A percentile compares a stretch with the other conserved stretches of the same genome.
phyloP scores from a whole-genome alignment of 2,797 vertebrate genomes.

The Lagocephalus sceleratus region DNA sequence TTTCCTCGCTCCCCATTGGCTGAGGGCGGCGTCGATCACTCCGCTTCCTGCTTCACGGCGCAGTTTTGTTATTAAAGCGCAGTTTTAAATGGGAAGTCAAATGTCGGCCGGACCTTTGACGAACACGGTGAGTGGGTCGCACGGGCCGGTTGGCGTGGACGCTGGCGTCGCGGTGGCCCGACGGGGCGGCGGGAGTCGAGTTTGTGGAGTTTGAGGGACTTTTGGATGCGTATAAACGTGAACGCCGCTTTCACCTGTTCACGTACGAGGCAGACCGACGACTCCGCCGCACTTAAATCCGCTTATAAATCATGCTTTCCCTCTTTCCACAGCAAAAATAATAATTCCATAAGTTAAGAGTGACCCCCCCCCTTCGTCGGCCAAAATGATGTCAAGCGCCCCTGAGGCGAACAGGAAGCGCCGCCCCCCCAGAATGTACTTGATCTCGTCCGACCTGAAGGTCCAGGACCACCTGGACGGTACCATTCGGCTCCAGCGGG shows the following conservation, averaged over 20 bases:
- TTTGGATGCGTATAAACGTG: no score
- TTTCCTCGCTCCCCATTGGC: conserved; percentile 56
- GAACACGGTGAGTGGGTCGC: conserved; percentile 52
- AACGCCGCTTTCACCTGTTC: no score
- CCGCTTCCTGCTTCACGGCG: conserved; percentile 62
- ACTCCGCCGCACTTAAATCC: no score
- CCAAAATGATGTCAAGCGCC: conserved; percentile 61
- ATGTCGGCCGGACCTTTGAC: conserved; percentile 25
- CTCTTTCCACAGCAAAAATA: background rate
- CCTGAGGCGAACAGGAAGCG: conserved; percentile 57
- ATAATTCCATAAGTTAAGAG: no score
- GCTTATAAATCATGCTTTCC: no score
- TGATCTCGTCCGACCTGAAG: conserved; percentile 67
- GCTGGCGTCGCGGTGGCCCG: no score
- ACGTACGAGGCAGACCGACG: no score
- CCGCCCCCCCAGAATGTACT: conserved; percentile 62
- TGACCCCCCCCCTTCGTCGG: no score
- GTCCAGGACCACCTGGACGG: conserved; percentile 75
- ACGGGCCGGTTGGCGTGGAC: background rate
- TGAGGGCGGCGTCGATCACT: conserved; percentile 10
- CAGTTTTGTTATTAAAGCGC: conserved; percentile 55
- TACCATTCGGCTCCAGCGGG: conserved; percentile 70
- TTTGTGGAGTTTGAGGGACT: no score
- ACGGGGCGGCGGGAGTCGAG: no score
- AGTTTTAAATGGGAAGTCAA: conserved; percentile 41